phyloP scores from a whole-genome alignment of 2,797 vertebrate genomes.

The Helostoma temminkii region DNA sequence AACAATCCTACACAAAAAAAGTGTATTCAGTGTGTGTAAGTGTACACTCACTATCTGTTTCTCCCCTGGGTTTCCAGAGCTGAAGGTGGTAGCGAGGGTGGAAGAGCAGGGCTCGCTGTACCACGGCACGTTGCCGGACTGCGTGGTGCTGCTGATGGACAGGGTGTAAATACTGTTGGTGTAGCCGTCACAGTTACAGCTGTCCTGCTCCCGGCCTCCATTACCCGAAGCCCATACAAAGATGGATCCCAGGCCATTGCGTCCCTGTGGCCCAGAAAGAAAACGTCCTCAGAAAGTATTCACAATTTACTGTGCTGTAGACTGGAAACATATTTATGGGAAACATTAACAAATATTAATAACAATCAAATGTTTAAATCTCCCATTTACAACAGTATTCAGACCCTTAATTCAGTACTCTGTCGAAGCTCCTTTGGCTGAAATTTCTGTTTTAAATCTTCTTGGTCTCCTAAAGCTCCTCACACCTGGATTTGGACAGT shows the following conservation, averaged over 20 bases:
- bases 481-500: no score
- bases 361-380: not conserved
- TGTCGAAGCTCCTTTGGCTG: no score
- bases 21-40: conserved; percentile 1
- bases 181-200: conserved; percentile 98
- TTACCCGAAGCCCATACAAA: conserved; percentile 98
- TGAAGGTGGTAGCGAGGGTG: conserved; percentile 96
- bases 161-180: conserved; percentile 99
- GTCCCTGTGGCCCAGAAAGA: conserved; percentile 86
- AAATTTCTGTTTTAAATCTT: no score
- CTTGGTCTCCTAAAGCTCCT: no score
- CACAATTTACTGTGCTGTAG: not conserved
- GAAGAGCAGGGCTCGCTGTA: conserved; percentile 99
- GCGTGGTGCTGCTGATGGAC: conserved; percentile 98
- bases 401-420: no score
- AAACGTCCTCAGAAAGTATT: not conserved
- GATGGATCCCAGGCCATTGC: conserved; percentile 93
- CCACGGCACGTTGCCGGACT: conserved; percentile 95
- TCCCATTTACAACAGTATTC: not conserved
- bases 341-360: not conserved
- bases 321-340: not conserved
- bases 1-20: conserved; percentile 38
- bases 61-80: conserved; percentile 95
- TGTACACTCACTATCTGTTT: conserved; percentile 94
- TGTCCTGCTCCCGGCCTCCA: conserved; percentile 94